Evolutionary conservation across 1,140 invertebrate species (phyloP).

Genomic region (Gerris buenoi): DNA sequence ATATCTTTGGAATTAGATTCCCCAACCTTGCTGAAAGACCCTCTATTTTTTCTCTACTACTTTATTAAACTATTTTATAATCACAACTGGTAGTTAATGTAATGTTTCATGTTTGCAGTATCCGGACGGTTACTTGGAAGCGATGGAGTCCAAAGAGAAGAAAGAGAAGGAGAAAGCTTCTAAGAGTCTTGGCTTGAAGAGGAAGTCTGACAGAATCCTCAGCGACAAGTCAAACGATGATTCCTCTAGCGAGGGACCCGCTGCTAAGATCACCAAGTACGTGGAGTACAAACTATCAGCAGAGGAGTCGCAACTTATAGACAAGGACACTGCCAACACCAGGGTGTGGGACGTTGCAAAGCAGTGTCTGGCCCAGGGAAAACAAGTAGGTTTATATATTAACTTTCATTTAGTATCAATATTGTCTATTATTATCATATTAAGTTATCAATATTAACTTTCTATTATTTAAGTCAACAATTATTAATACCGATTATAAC

Average conservation of each 20-base stretch:
- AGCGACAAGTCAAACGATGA: conserved; percentile 17
- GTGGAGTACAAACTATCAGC: conserved; percentile 32
- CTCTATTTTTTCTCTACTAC: too few relatives aligned
- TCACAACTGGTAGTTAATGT: too few relatives aligned
- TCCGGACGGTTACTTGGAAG: conserved; percentile 59
- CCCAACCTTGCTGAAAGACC: too few relatives aligned
- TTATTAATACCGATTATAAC: too few relatives aligned
- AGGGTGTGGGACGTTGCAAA: conserved; percentile 52
- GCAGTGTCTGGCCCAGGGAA: conserved; percentile 30
- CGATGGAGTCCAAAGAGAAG: conserved; percentile 31
- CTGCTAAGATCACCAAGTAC: conserved; percentile 32
- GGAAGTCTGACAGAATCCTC: conserved; percentile 10
- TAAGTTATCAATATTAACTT: too few relatives aligned
- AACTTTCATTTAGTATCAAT: conserved; percentile 7
- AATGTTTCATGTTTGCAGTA: conserved; percentile 38
- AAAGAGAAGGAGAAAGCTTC: conserved; percentile 25
- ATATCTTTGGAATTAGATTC: too few relatives aligned
- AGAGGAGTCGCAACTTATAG: conserved; percentile 38
- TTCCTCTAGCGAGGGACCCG: conserved; percentile 17
- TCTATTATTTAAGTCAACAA: too few relatives aligned
- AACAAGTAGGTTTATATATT: conserved; percentile 32
- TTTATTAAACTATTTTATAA: too few relatives aligned
- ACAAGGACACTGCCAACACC: conserved; percentile 41
- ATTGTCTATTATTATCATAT: conserved; percentile 19
- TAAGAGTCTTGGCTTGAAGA: conserved; percentile 5